Evolutionary conservation across 2,888 invertebrate species (phyloP), one percentile per base, ranked within the genome.

Genomic region (Caradrina clavipalpis): DNA sequence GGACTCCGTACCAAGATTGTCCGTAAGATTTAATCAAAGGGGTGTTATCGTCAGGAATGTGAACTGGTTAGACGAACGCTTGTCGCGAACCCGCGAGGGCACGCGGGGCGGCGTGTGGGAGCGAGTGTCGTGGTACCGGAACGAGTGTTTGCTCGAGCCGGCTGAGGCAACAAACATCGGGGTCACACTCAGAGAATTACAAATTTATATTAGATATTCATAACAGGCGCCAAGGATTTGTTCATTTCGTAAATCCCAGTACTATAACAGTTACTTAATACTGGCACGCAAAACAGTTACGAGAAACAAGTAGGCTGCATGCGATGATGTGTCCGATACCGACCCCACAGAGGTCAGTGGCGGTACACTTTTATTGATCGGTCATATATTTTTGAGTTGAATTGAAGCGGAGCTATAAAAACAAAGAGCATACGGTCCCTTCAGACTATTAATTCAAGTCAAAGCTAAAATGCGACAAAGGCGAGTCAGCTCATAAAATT

Each of bases 131-230:
- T 91, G 90, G 93, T 92, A 94, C 90, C 85, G 90, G 87, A 87
- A 90, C 89, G 87, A 91, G 91, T 93, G 91, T 95, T 95, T 94
- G 89, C 88, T 87, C 84, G 86, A 91, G 88, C 90, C 93, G 90
- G 92, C 92, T 92, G 92, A 85, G 88, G 88, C 91, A 89, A 91
- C 95, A 95, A 96, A 96, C 94, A 96, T 93, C 88, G 92, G 89
- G 91, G 92, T 93, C 91, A 91, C 94, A 93, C 95, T 93, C 91
- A 71, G 91, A 92, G 96, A 96, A 96, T 96, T 92, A 91, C 91
- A 94, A 96, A 95, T 95, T 93, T 92, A 91, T 89, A 94, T 96
- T 95, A 94, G 89, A 95, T 93, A 96, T 96, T 96, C 95, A 96
- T 96, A 96, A 94, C 94, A 94, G 93, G 91, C 91, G 86, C 89